Evolutionary conservation across 2,797 vertebrate species (phyloP).

Genomic region (Sparus aurata): DNA sequence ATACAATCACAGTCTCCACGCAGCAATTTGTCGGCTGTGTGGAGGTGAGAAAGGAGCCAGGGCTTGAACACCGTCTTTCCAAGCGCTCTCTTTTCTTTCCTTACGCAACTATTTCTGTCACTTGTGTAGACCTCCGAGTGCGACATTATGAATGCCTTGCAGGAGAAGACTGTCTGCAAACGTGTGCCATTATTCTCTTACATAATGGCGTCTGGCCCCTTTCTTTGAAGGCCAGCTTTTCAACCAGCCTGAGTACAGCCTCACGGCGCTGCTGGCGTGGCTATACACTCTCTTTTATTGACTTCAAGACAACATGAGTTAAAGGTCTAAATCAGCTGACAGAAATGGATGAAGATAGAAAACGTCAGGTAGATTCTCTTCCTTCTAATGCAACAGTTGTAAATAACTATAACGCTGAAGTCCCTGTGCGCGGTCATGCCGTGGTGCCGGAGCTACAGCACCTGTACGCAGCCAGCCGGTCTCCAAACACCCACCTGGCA

Average conservation of each 20-base stretch:
- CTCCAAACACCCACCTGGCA: slow-evolving; percentile 86
- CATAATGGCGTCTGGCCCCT: neutral
- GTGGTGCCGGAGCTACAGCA: neutral
- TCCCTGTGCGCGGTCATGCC: neutral
- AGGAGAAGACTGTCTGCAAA: neutral
- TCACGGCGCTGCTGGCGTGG: neutral
- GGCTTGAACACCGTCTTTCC: neutral
- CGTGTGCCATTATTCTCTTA: neutral
- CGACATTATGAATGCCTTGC: neutral
- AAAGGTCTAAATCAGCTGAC: slow-evolving; percentile 16
- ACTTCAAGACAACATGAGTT: slow-evolving; percentile 2
- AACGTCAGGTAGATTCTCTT: no score
- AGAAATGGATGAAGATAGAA: slow-evolving; percentile 14
- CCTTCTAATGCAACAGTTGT: neutral
- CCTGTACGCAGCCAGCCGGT: neutral
- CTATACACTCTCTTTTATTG: neutral
- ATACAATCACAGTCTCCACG: neutral
- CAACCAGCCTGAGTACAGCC: neutral
- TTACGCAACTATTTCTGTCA: neutral
- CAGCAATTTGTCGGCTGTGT: neutral
- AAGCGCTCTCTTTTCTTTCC: neutral
- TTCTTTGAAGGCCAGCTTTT: neutral
- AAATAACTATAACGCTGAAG: neutral
- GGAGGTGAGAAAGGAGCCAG: neutral
- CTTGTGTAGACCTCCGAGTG: neutral